Conservation (phyloP, 2,113 vertebrate species). For the Polypterus senegalus region DNA sequence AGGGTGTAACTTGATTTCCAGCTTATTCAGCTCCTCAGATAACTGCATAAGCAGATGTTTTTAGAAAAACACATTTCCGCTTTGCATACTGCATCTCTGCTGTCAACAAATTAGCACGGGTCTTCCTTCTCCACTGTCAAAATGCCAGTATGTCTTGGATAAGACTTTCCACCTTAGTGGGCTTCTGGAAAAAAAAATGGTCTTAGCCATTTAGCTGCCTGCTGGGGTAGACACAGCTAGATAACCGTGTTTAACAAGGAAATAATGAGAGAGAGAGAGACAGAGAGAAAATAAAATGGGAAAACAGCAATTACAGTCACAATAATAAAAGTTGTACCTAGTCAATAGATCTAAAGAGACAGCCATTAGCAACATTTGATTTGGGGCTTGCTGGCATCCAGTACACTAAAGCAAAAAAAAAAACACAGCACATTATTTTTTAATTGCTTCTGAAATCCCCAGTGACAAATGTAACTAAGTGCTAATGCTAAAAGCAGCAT, state of each 20-base stretch:
- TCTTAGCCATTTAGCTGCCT: constrained; percentile 20
- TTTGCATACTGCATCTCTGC: constrained; percentile 30
- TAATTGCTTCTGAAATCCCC: no score
- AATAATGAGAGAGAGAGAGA: constrained; percentile 4
- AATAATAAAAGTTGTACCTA: neutral
- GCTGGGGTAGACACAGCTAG: neutral
- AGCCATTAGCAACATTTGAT: no score
- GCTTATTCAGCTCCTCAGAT: constrained; percentile 35
- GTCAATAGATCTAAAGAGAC: neutral
- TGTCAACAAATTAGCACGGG: constrained; percentile 35
- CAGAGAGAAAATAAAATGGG: neutral
- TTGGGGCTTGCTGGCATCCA: no score
- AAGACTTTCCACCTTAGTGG: constrained; percentile 22
- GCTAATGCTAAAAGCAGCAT: no score
- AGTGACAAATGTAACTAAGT: no score
- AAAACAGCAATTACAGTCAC: neutral
- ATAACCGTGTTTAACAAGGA: constrained; percentile 3
- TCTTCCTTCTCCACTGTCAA: constrained; percentile 35
- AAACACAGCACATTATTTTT: no score
- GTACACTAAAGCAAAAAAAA: no score
- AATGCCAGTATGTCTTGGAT: neutral
- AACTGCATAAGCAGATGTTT: constrained; percentile 60
- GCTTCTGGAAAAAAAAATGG: constrained; percentile 23
- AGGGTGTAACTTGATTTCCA: constrained; percentile 28
- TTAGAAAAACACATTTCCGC: constrained; percentile 30